phyloP scores from a whole-genome alignment of 1,140 invertebrate species.

The Whitmania pigra region DNA sequence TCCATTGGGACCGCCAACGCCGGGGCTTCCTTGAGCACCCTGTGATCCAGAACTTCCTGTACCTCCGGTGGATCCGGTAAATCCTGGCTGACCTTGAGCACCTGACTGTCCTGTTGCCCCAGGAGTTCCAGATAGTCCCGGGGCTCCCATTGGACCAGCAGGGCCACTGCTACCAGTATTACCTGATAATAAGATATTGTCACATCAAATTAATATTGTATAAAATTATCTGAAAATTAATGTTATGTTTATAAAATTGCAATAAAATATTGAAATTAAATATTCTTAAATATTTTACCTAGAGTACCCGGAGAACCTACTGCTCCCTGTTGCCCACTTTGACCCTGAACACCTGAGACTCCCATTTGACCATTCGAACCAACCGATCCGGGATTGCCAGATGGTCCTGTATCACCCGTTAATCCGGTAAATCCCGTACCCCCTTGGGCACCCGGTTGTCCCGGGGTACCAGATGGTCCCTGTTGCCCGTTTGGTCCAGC shows the following conservation, averaged over 20 bases:
- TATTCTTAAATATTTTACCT: neutral
- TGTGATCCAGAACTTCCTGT: conserved; percentile 11
- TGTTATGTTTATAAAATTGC: too few relatives aligned
- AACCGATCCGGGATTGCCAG: neutral
- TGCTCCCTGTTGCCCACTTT: conserved; percentile 4
- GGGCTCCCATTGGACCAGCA: neutral
- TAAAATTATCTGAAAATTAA: too few relatives aligned
- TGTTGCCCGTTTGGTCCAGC: conserved; percentile 5
- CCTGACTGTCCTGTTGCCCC: conserved; percentile 14
- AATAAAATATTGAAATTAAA: too few relatives aligned
- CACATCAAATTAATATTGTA: too few relatives aligned
- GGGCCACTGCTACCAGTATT: conserved; percentile 4
- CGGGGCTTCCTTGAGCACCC: conserved; percentile 16
- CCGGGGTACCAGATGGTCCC: neutral
- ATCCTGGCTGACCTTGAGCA: neutral
- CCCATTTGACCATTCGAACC: conserved; percentile 11
- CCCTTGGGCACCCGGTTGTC: conserved; percentile 9
- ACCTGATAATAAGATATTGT: neutral
- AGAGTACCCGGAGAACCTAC: neutral
- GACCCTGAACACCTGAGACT: conserved; percentile 1
- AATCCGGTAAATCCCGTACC: conserved; percentile 7
- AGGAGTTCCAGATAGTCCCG: conserved; percentile 13
- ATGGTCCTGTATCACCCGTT: neutral
- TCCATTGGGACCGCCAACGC: conserved; percentile 1
- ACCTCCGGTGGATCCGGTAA: neutral